Base-by-base conservation (phyloP, 1,140 invertebrate species). In the Hylaeus anthracinus region DNA sequence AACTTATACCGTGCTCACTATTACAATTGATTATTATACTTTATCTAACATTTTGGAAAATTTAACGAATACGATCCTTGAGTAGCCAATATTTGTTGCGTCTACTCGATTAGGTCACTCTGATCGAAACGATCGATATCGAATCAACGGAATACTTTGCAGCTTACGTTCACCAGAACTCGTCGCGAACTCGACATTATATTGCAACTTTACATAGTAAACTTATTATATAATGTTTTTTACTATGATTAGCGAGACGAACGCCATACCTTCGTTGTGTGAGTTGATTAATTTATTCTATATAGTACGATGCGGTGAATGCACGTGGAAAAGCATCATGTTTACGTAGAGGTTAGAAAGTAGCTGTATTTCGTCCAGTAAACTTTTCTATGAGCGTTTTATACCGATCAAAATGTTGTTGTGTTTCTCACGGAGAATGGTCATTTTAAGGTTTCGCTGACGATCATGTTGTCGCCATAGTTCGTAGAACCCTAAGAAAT, bases 361-460 rank as follows among this genome's bases (percentile, higher is more conserved):
- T 87, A 87, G 84, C 64, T 88, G 79, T 86, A 89, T 83, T 88
- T 90, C 90, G 89, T 91, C 90, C 90, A 89, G 77, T 83, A 88
- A 83, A 88, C 86, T 90, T 91, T 91, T 90, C 88, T 91, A 90
- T 89, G 86, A 90, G 76, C 86, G 82, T 91, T 91, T 91, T 91
- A 90, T 91, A 91, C 90, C 87, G 88, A 91, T 88, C 79, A 87
- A 90, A 90, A 89, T 86, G 76, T 81, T 84, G 73, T 85, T 86
- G 84, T 72, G 88, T 89, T 89, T 84, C 71, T 75, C 84, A 82
- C 12, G 51, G 65, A 63, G 72, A 61, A 86, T 69, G 75, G 65
- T 82, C 67, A 82, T 61, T 86, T 83, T 56, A 79, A 75, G 61
- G 45, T 75, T 76, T 79, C 72, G 80, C 80, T 79, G 48, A 74